Evolutionary conservation across 1,140 invertebrate genomes (phyloP), one percentile per base, ranked within the genome.

Genomic region (Magallana gigas): DNA sequence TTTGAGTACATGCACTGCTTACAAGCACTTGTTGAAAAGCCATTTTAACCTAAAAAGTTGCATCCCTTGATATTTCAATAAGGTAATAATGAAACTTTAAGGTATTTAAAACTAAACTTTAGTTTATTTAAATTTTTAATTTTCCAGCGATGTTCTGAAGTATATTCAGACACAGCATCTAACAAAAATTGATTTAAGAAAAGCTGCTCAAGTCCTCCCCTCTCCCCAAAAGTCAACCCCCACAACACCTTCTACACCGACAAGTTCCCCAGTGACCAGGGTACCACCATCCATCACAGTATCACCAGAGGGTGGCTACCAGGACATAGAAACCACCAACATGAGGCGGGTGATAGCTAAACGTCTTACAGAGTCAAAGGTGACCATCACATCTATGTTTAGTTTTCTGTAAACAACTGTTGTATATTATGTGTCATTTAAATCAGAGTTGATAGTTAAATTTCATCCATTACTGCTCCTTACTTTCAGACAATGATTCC

Each of bases 331-430:
- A 96, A 83, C 99, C 58, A 97, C 97, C 0, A 97, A 96, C 92
- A 98, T 99, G 95, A 95, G 99, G 84, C 96, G 96, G 88, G 91
- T 92, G 23, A 94, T 99, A 93, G 99, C 98, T 6, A 98, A 98
- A 95, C 95, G 98, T 88, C 96, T 99, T 12, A 95, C 97, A 1
- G 96, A 98, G 93, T 99, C 99, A 58, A 99, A 99, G 96, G 95
- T 95, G 80, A 88, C 62, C 14, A 8, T 64, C 14, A 14, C 2
- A 14, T 64, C 18, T 64, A 16, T 2, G 14, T 64, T 18, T 16
- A 64, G 18, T 64, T 64, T 2, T 48, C 36, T 48, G 23, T 23
- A 23, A 23, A 23, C 23, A 23, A 23, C 23, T 23, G 36, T 48
- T 48, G 36, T 48, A 5, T 48, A 48, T 48, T 48, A 48, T 48